Evolutionary conservation across 2,888 invertebrate species (phyloP), one percentile per base, ranked within the genome.

Genomic region (Punctoribates punctum): DNA sequence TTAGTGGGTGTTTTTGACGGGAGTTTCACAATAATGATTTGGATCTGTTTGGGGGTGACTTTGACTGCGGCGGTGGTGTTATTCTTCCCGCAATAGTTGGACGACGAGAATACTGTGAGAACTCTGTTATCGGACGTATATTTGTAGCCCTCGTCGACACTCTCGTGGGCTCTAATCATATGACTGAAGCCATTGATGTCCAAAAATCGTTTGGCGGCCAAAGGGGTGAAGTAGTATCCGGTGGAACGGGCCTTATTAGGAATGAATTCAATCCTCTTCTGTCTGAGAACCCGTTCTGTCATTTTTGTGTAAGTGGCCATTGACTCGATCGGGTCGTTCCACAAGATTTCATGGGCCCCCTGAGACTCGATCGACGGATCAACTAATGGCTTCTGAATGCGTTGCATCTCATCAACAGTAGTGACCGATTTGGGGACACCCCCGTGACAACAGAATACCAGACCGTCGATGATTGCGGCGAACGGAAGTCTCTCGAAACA

Each of bases 391-490:
- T 48, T 72, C 0, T 46, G 48, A 8, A 20, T 25, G 1, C 20
- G 15, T 6, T 8, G 4, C 4, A 72, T 25, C 1, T 72, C 72
- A 15, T 8, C 46, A 1, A 72, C n/a, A 1, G 15, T n/a, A 9
- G 46, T 1, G 2, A 25, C 23, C 0, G 4, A 1, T 5, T 48
- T 42, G 5, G 72, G 72, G 29, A 73, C 25, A 0, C 73, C 75
- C 46, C 75, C 75, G 67, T 75, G 75, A 75, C 70, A 67, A n/a
- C 75, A 75, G 27, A 75, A 75, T 4, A 75, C 29, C 13, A 3
- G 0, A 2, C 73, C 5, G 46, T 75, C 72, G n/a, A 75, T 70
- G 51, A 75, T 42, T n/a, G 75, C 75, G 0, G 54, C 73, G 1
- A 75, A n/a, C 13, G 75, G 75, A 0, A 75, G 38, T 23, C 38